phyloP scores from a whole-genome alignment of 53 echinoderm and acorn worm species.

The Glandiceps talaboti region DNA sequence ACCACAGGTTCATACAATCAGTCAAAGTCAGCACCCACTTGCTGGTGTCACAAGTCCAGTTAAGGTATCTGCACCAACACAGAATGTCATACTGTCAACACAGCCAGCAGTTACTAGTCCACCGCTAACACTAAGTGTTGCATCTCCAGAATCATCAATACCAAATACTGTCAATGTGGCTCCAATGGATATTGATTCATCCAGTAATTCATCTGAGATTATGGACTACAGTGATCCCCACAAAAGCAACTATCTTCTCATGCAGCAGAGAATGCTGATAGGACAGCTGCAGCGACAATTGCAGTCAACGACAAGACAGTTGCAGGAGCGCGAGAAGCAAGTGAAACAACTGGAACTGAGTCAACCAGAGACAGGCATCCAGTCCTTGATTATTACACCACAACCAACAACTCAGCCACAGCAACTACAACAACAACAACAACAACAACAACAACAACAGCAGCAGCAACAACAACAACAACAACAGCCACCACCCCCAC shows the following conservation, averaged over 20 bases:
- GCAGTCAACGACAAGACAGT: conserved; percentile 25
- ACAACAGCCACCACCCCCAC: conserved; percentile 56
- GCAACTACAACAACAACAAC: conserved; percentile 7
- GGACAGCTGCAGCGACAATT: conserved; percentile 57
- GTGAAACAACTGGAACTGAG: conserved; percentile 32
- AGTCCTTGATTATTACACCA: not conserved
- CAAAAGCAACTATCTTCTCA: conserved; percentile 45
- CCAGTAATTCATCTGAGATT: conserved; percentile 37
- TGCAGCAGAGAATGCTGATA: conserved; percentile 77
- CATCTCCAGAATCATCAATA: not conserved
- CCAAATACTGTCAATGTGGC: not conserved
- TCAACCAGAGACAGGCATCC: not conserved
- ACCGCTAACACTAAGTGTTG: not conserved
- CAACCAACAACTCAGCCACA: not conserved
- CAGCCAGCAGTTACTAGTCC: conserved; percentile 23
- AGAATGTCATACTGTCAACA: not conserved
- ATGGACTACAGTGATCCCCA: conserved; percentile 46
- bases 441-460: conserved; percentile 9
- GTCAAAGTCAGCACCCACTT: conserved; percentile 23
- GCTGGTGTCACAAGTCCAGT: not conserved
- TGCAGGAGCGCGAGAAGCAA: conserved; percentile 63
- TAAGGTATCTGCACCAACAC: not conserved
- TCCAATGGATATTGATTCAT: conserved; percentile 16
- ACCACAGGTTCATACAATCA: conserved; percentile 59
- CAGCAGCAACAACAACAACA: not conserved